Evolutionary conservation across 1,140 invertebrate genomes (phyloP).

Genomic region (Zeugodacus cucurbitae): DNA sequence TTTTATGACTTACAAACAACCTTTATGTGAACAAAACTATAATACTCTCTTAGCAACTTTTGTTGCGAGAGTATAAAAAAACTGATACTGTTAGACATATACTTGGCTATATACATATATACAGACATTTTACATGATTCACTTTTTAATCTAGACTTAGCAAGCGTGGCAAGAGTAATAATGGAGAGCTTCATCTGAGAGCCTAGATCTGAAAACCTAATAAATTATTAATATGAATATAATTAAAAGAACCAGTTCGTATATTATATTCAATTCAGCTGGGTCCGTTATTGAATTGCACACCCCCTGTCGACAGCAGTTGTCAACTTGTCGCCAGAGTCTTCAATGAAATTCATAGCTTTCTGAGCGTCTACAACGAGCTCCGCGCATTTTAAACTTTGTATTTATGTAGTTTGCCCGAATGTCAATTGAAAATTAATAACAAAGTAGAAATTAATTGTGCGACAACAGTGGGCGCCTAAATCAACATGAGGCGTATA

Average conservation of each 20-base stretch:
- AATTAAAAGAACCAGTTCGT: neutral
- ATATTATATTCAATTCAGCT: neutral
- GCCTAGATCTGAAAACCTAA: neutral
- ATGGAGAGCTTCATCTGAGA: no score
- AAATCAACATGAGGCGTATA: slow-evolving; percentile 35
- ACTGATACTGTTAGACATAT: no score
- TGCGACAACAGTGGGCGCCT: slow-evolving; percentile 7
- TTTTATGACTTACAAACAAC: no score
- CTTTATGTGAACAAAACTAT: no score
- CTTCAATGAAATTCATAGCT: neutral
- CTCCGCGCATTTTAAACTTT: neutral
- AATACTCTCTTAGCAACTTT: no score
- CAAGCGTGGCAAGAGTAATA: no score
- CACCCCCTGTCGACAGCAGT: neutral
- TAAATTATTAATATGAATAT: neutral
- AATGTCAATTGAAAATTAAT: slow-evolving; percentile 37
- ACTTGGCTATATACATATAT: no score
- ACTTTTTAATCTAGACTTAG: no score
- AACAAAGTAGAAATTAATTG: slow-evolving; percentile 33
- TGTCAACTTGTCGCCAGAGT: slow-evolving; percentile 26
- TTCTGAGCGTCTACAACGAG: neutral
- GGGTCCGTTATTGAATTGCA: neutral
- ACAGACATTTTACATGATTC: no score
- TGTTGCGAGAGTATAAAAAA: no score
- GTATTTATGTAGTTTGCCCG: neutral